These are phyloP conservation scores for Gila robusta DNA, from an alignment of 2,797 vertebrate species.

Conservation along the genomic window DNA sequence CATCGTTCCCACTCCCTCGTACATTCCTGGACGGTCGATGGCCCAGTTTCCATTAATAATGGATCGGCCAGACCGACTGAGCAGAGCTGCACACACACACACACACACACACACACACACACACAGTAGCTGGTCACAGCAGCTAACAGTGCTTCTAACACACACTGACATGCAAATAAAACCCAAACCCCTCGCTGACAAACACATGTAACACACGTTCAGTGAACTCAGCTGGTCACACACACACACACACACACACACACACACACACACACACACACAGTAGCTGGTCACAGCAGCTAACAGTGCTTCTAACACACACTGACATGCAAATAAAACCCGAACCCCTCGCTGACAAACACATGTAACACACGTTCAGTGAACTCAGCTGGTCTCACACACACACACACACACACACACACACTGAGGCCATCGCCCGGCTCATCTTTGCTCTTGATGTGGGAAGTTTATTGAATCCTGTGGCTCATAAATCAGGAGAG, in stretches of 20 bases:
- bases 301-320: neutral
- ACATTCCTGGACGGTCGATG: conserved; percentile 93
- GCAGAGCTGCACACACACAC: conserved; percentile 80
- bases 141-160: conserved; percentile 9
- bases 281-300: too few species aligned
- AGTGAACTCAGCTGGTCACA: too few species aligned
- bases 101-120: conserved; percentile 39
- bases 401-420: neutral
- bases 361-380: too few species aligned
- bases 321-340: neutral
- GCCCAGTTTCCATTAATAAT: conserved; percentile 99
- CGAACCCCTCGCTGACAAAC: neutral
- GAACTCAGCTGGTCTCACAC: too few species aligned
- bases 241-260: neutral
- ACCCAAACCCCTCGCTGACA: neutral
- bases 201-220: neutral
- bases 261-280: neutral
- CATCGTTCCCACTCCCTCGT: conserved; percentile 93
- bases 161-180: neutral
- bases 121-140: neutral
- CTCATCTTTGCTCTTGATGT: neutral
- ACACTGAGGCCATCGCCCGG: neutral
- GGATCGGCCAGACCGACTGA: conserved; percentile 90
- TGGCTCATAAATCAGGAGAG: neutral
- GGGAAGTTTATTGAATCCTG: neutral